Evolutionary conservation across 2,113 vertebrate genomes (phyloP), one percentile per base, ranked within the genome.

Genomic region (Tretioscincus oriximinensis): DNA sequence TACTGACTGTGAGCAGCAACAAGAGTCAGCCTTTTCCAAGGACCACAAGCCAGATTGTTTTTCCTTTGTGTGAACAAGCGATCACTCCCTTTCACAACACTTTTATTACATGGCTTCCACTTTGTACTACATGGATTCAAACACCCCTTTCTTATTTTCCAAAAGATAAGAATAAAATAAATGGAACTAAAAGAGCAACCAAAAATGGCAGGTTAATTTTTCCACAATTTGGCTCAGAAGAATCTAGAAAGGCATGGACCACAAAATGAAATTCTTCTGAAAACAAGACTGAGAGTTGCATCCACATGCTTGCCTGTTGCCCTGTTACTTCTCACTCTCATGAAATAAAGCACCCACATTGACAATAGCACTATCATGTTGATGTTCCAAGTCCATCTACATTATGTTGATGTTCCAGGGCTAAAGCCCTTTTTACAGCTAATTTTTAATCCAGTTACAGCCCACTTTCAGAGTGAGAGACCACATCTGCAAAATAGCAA

Each of bases 141-240:
- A 64, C 21, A 51, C 47, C 21, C n/a, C 26, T 49, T 61, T 49
- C 49, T 49, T 77, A 16, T 16, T 76, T 31, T 51, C 35, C 47
- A 28, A 29, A 31, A 16, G 21, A 10, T 70, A 9, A 58, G 64
- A 67, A 58, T 28, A 9, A 74, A 67, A 67, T 22, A 60, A 9
- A 51, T 22, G 20, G 6, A 63, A 16, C 58, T 63, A 80, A 72
- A 49, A n/a, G 80, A 81, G 73, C 51, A 81, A 68, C 26, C 51
- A 67, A 68, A 45, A 28, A 21, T 16, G 47, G 2, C 21, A 51
- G 45, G 21, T 66, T 68, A 60, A 41, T 28, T 22, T 45, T 75
- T 41, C 24, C 8, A 70, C 1, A 14, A 58, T 29, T 16, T 60
- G 67, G 11, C 26, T 68, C 20, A 69, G 5, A 76, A 16, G 29